phyloP scores from a whole-genome alignment of 2,888 invertebrate species.

The Yponomeuta evonymella region DNA sequence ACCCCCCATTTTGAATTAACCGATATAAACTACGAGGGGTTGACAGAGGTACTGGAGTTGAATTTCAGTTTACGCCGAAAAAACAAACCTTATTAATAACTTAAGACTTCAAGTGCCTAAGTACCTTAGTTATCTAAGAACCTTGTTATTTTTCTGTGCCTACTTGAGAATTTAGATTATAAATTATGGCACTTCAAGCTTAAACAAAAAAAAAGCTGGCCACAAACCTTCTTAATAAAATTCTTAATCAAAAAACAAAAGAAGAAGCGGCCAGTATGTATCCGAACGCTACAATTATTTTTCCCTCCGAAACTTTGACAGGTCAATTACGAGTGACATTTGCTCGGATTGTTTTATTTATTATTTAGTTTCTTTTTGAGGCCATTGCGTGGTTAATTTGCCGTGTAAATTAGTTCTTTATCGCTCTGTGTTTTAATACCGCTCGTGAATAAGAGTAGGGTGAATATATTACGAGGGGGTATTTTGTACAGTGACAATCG shows the following conservation, averaged over 20 bases:
- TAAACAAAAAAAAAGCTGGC: neutral
- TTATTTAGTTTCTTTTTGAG: constrained; percentile 48
- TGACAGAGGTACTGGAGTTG: neutral
- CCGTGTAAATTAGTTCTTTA: constrained; percentile 75
- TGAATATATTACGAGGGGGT: constrained; percentile 54
- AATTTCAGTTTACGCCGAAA: neutral
- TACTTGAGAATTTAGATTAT: neutral
- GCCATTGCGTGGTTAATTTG: constrained; percentile 67
- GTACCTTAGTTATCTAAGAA: too few relatives aligned
- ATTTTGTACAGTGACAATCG: neutral
- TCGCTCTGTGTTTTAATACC: constrained; percentile 54
- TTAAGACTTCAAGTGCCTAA: too few relatives aligned
- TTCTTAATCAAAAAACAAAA: neutral
- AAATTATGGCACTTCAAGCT: neutral
- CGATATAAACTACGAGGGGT: neutral
- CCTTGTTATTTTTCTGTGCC: neutral
- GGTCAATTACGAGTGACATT: constrained; percentile 69
- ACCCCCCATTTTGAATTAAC: constrained; percentile 4
- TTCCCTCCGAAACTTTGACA: constrained; percentile 64
- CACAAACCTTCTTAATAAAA: neutral
- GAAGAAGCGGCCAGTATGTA: neutral
- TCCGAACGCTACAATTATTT: constrained; percentile 25
- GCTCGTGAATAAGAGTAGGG: constrained; percentile 42
- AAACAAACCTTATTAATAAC: neutral
- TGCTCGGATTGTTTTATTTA: constrained; percentile 62